Percentiles rank a stretch among this genome's conserved stretches.
phyloP scores from a whole-genome alignment of 2,888 invertebrate genomes.

The Drosophila borealis region DNA sequence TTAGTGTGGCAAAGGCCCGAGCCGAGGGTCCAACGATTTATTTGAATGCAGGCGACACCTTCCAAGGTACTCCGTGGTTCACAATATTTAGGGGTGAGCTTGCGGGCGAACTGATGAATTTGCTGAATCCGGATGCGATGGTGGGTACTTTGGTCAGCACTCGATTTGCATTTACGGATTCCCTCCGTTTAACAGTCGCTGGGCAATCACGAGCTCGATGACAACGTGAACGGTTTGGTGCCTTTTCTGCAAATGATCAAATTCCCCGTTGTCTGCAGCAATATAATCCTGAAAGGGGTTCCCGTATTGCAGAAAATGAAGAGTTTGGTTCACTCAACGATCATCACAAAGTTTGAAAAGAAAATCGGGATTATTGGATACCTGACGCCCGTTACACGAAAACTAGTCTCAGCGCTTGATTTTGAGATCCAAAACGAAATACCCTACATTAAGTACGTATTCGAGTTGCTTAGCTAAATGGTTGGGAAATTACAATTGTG shows the following conservation, averaged over 20 bases:
- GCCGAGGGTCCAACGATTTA: slow-evolving; percentile 85
- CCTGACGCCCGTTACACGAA: slow-evolving; percentile 90
- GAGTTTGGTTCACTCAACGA: slow-evolving; percentile 88
- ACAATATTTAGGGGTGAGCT: slow-evolving; percentile 91
- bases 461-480: background rate
- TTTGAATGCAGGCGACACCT: slow-evolving; percentile 95
- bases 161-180: background rate
- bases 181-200: background rate
- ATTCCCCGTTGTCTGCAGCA: slow-evolving; percentile 87
- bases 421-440: slow-evolving; percentile 89
- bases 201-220: slow-evolving; percentile 3
- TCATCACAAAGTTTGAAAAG: slow-evolving; percentile 87
- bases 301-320: slow-evolving; percentile 81
- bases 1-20: slow-evolving; percentile 32
- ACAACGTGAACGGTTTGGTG: slow-evolving; percentile 9
- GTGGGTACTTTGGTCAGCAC: slow-evolving; percentile 86
- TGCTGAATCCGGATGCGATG: slow-evolving; percentile 92
- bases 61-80: slow-evolving; percentile 94
- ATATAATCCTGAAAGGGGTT: slow-evolving; percentile 86
- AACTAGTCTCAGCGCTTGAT: slow-evolving; percentile 86
- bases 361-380: slow-evolving; percentile 93
- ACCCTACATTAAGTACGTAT: slow-evolving; percentile 85
- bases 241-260: background rate
- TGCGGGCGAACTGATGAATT: slow-evolving; percentile 90
- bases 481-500: background rate